Percentiles rank a stretch among this genome's conserved stretches.
Conservation (phyloP, 2,888 invertebrate genomes). For the Theodoxus fluviatilis region DNA sequence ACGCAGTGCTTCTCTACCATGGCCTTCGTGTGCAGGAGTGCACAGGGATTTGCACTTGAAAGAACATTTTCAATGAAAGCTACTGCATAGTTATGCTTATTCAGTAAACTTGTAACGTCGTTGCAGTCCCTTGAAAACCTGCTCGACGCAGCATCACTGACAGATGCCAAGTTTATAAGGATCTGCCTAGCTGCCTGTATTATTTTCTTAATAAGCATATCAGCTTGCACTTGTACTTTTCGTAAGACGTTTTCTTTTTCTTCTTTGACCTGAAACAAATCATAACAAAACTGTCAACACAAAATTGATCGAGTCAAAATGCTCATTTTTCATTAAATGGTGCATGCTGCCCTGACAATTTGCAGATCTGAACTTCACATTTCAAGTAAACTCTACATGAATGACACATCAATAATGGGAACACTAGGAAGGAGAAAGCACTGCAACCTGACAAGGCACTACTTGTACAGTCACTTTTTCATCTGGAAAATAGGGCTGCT, state of each 20-base stretch:
- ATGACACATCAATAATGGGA: too few relatives aligned
- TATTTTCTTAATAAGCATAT: slow-evolving; percentile 20
- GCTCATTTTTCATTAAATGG: too few relatives aligned
- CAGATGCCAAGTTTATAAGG: slow-evolving; percentile 77
- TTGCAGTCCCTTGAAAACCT: slow-evolving; percentile 84
- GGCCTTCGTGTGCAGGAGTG: slow-evolving; percentile 51
- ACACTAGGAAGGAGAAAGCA: too few relatives aligned
- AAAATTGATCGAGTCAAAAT: too few relatives aligned
- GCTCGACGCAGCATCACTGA: slow-evolving; percentile 78
- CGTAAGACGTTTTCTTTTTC: slow-evolving; percentile 72
- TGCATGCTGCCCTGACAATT: too few relatives aligned
- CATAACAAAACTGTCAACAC: too few relatives aligned
- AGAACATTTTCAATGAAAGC: slow-evolving; percentile 82
- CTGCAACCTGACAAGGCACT: too few relatives aligned
- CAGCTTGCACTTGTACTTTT: slow-evolving; percentile 23
- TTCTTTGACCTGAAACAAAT: slow-evolving; percentile 75
- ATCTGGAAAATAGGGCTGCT: too few relatives aligned
- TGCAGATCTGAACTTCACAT: too few relatives aligned
- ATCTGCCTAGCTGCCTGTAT: slow-evolving; percentile 75
- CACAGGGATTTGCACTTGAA: slow-evolving; percentile 58
- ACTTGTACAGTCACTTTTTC: too few relatives aligned
- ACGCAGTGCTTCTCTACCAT: slow-evolving; percentile 51
- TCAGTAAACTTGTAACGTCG: slow-evolving; percentile 80
- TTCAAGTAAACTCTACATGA: too few relatives aligned
- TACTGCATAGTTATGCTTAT: slow-evolving; percentile 87